Percentiles rank a stretch among this genome's conserved stretches.
Evolutionary conservation across 2,113 vertebrate species (phyloP).

Genomic region (Saimiri boliviensis): DNA sequence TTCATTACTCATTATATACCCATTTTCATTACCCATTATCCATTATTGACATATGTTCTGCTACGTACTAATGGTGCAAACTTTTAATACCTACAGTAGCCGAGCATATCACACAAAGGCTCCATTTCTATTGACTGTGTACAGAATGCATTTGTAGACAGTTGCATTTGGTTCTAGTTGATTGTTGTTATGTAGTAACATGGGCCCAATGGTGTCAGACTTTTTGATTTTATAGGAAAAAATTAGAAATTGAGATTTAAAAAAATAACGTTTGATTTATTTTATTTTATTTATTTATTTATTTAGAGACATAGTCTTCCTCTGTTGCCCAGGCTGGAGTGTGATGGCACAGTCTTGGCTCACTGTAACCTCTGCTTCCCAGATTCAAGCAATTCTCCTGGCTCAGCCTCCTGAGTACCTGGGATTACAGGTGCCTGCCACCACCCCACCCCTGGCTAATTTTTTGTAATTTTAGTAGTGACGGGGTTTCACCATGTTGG

Average conservation of each 20-base stretch:
- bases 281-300: background rate
- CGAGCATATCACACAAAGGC: background rate
- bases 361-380: too few relatives aligned
- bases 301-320: too few relatives aligned
- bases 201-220: background rate
- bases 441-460: too few relatives aligned
- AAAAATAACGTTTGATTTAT: background rate
- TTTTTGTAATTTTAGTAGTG: too few relatives aligned
- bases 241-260: background rate
- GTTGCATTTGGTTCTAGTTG: background rate
- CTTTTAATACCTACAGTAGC: background rate
- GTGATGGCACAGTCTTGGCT: too few relatives aligned
- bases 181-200: background rate
- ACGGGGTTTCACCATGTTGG: too few relatives aligned
- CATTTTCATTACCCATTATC: background rate
- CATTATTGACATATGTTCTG: background rate
- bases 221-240: constrained; percentile 42
- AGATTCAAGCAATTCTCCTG: too few relatives aligned
- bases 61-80: background rate
- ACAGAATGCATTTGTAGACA: background rate
- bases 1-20: background rate
- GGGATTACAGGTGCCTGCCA: too few relatives aligned
- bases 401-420: too few relatives aligned
- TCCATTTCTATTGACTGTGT: background rate
- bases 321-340: too few relatives aligned